phyloP scores from a whole-genome alignment of 2,888 invertebrate species.

The Cheilosia grossa region DNA sequence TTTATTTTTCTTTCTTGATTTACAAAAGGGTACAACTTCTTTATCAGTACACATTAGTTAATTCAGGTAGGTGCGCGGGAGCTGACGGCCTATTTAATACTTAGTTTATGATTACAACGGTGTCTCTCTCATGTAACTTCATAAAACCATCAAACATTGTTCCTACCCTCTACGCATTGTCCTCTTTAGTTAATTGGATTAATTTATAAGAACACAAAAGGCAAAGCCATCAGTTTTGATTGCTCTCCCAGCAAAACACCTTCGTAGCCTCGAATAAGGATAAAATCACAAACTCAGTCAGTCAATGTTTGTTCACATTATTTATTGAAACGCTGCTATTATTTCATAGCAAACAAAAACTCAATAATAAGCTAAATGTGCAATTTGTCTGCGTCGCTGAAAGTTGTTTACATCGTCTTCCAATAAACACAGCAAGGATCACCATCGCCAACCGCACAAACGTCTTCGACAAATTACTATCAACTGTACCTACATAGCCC shows the following conservation, averaged over 20 bases:
- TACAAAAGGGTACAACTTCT: too few relatives aligned
- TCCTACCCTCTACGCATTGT: too few relatives aligned
- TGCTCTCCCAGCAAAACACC: neutral
- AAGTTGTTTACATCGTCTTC: conserved; percentile 40
- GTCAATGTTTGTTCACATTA: conserved; percentile 58
- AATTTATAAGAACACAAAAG: neutral
- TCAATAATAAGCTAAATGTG: conserved; percentile 62
- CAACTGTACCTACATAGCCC: conserved; percentile 45
- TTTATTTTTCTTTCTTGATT: too few relatives aligned
- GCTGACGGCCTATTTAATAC: too few relatives aligned
- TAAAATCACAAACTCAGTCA: conserved; percentile 8
- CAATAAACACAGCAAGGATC: conserved; percentile 34
- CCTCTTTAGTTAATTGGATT: too few relatives aligned
- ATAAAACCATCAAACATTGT: too few relatives aligned
- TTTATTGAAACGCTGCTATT: conserved; percentile 58
- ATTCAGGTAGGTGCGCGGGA: too few relatives aligned
- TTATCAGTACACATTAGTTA: too few relatives aligned
- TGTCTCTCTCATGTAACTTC: too few relatives aligned
- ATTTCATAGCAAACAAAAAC: conserved; percentile 61
- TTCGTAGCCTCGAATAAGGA: conserved; percentile 1
- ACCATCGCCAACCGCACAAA: conserved; percentile 28
- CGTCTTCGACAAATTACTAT: conserved; percentile 31
- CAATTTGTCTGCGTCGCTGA: conserved; percentile 57
- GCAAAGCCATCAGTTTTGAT: neutral
- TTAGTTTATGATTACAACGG: too few relatives aligned